These are phyloP conservation scores for Pachypeltis micranthus DNA, from an alignment of 1,140 invertebrate species.

Conservation along the genomic window DNA sequence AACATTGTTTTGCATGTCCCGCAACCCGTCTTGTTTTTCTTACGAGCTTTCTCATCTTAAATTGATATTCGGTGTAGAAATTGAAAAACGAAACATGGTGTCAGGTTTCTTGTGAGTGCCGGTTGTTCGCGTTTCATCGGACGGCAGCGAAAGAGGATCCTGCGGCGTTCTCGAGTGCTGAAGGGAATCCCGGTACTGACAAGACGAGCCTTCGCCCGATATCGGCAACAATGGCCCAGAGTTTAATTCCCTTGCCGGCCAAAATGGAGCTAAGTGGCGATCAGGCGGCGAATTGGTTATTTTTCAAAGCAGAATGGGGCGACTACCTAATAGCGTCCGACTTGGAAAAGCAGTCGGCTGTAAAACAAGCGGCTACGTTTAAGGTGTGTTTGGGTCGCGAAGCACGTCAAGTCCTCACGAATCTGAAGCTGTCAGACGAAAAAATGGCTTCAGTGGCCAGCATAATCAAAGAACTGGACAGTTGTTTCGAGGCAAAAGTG, in stretches of 20 bases:
- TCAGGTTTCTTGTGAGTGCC: too few species aligned
- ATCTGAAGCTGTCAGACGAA: not conserved
- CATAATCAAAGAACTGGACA: not conserved
- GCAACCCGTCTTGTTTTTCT: too few species aligned
- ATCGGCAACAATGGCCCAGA: too few species aligned
- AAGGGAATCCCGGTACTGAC: too few species aligned
- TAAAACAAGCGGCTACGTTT: not conserved
- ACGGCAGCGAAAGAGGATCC: too few species aligned
- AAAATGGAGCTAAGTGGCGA: not conserved
- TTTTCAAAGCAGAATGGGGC: not conserved
- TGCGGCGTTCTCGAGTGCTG: not conserved
- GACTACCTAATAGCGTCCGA: not conserved
- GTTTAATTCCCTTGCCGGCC: not conserved
- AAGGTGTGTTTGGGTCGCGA: not conserved
- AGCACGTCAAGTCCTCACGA: not conserved
- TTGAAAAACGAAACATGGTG: too few species aligned
- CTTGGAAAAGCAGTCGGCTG: not conserved
- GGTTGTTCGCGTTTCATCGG: too few species aligned
- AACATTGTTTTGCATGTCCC: too few species aligned
- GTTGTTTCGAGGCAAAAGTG: not conserved
- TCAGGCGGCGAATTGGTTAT: not conserved
- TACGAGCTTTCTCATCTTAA: too few species aligned
- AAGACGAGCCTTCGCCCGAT: too few species aligned
- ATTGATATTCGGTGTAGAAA: too few species aligned
- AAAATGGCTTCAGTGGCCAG: not conserved